These are phyloP conservation scores for Pseudeuparius sepicola DNA, from an alignment of 2,888 invertebrate species.

Conservation along the genomic window DNA sequence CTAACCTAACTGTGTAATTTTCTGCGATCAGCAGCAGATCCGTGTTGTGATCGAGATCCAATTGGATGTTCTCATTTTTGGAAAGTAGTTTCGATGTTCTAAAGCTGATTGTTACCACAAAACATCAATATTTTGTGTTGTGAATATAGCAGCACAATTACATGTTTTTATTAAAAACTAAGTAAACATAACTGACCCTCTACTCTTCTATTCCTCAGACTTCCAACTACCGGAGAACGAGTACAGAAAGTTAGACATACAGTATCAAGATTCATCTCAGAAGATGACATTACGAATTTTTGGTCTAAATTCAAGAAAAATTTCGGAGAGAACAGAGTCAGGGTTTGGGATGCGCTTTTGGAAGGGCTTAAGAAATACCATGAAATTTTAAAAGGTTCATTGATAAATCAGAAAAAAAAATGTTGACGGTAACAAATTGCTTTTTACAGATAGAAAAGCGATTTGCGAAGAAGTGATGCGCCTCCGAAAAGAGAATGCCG, in stretches of 20 bases:
- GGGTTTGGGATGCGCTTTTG: conserved; percentile 60
- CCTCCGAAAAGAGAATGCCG: conserved; percentile 56
- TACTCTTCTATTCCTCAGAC: no score
- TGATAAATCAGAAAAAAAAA: not conserved
- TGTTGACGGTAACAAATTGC: not conserved
- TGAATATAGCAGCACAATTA: no score
- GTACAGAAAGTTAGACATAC: conserved; percentile 35
- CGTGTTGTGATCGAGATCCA: no score
- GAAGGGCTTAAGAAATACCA: conserved; percentile 56
- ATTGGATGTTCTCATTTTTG: no score
- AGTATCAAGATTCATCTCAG: conserved; percentile 44
- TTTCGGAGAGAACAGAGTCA: conserved; percentile 51
- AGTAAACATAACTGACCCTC: no score
- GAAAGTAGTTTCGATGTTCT: no score
- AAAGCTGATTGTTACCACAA: no score
- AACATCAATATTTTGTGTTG: no score
- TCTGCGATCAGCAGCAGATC: no score
- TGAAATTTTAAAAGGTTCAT: conserved; percentile 49
- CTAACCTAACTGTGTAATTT: no score
- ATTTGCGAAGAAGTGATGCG: conserved; percentile 55
- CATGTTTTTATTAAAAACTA: no score
- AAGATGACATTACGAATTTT: conserved; percentile 50
- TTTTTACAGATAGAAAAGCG: conserved; percentile 49
- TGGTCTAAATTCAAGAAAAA: conserved; percentile 57
- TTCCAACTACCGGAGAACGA: conserved; percentile 34